Evolutionary conservation across 2,888 invertebrate species (phyloP).

Genomic region (Crocallis elinguaria): DNA sequence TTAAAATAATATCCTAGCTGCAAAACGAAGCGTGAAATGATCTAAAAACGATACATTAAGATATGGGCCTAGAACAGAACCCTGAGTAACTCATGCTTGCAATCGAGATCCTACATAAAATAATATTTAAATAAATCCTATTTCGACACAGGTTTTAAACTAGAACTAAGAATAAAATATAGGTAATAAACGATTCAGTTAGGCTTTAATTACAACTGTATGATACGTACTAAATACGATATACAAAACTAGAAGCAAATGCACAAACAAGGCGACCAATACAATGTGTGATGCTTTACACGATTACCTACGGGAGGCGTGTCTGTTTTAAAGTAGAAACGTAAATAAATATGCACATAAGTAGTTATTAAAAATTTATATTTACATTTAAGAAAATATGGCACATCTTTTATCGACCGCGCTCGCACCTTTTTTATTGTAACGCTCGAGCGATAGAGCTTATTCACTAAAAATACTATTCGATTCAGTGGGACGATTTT

Average conservation of each 20-base stretch:
- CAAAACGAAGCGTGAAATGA: conserved; percentile 24
- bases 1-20: conserved; percentile 25
- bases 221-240: conserved; percentile 55
- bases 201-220: conserved; percentile 45
- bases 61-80: conserved; percentile 15
- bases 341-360: conserved; percentile 82
- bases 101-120: conserved; percentile 35
- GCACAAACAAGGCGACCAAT: conserved; percentile 76
- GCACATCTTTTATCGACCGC: conserved; percentile 82
- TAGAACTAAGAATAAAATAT: conserved; percentile 47
- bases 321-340: conserved; percentile 61
- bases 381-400: conserved; percentile 84
- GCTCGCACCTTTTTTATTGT: conserved; percentile 53
- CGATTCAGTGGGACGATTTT: conserved; percentile 44
- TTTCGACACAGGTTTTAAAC: conserved; percentile 38
- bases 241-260: conserved; percentile 79
- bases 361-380: conserved; percentile 78
- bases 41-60: conserved; percentile 18
- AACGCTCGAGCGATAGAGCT: conserved; percentile 59
- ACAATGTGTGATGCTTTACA: conserved; percentile 70
- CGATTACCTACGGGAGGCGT: conserved; percentile 59
- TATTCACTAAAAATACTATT: conserved; percentile 55
- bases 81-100: conserved; percentile 34
- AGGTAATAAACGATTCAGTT: conserved; percentile 49
- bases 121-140: conserved; percentile 46